Evolutionary conservation across 2,888 invertebrate genomes (phyloP).

Genomic region (Drosophila borealis): DNA sequence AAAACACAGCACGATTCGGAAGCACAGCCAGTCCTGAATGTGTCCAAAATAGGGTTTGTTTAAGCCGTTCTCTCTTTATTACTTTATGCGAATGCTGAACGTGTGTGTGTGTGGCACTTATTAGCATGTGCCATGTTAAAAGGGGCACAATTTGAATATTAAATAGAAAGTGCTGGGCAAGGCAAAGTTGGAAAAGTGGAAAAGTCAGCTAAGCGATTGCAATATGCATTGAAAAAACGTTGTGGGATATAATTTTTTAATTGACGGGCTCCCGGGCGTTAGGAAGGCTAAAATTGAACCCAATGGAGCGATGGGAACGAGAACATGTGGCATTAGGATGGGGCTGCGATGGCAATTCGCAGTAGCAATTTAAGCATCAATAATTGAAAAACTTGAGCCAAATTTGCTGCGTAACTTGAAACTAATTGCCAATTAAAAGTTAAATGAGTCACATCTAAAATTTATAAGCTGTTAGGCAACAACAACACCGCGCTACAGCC

Average conservation of each 20-base stretch:
- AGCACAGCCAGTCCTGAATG: no score
- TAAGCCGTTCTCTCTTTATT: no score
- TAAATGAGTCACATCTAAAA: slow-evolving; percentile 57
- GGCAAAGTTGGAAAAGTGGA: slow-evolving; percentile 21
- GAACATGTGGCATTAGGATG: slow-evolving; percentile 23
- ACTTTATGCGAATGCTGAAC: background rate
- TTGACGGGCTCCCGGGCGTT: slow-evolving; percentile 31
- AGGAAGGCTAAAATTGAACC: slow-evolving; percentile 8
- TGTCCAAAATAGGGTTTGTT: no score
- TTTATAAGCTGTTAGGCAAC: slow-evolving; percentile 40
- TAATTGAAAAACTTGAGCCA: slow-evolving; percentile 60
- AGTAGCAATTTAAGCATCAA: slow-evolving; percentile 54
- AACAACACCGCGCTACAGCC: slow-evolving; percentile 10
- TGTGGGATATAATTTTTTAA: slow-evolving; percentile 33
- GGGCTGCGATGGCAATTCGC: slow-evolving; percentile 25
- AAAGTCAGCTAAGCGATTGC: slow-evolving; percentile 21
- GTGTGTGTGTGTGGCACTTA: slow-evolving; percentile 28
- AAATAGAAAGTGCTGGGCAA: slow-evolving; percentile 23
- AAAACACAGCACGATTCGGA: no score
- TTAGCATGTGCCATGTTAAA: slow-evolving; percentile 26
- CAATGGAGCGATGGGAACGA: slow-evolving; percentile 34
- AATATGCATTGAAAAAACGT: slow-evolving; percentile 22
- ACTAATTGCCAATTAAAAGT: slow-evolving; percentile 64
- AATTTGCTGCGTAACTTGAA: slow-evolving; percentile 57
- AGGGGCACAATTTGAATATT: slow-evolving; percentile 45